phyloP scores from a whole-genome alignment of 1,140 invertebrate genomes.

The Phymastichus coffea region DNA sequence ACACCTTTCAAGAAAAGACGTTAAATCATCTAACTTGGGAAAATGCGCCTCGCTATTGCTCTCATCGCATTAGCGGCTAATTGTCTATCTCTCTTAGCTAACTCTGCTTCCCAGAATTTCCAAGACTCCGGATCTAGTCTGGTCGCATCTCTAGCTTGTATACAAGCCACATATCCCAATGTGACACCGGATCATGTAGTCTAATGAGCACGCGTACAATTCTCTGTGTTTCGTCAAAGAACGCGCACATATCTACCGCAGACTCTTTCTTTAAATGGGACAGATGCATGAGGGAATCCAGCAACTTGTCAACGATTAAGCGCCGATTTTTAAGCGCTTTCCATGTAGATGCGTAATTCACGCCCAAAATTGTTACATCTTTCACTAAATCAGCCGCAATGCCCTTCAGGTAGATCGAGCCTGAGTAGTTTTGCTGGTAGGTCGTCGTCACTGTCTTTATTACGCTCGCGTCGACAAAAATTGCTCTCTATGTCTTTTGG shows the following conservation, averaged over 20 bases:
- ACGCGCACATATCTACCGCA: neutral
- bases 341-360: neutral
- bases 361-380: neutral
- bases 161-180: constrained; percentile 3
- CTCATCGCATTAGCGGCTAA: neutral
- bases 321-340: neutral
- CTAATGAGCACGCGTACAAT: neutral
- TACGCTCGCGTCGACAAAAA: no score
- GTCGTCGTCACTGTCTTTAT: no score
- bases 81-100: neutral
- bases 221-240: neutral
- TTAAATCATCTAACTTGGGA: no score
- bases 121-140: constrained; percentile 1
- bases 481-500: neutral
- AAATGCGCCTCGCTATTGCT: no score
- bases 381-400: constrained; percentile 1
- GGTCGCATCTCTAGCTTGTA: neutral
- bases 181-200: neutral
- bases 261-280: neutral
- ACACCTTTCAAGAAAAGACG: no score
- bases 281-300: neutral
- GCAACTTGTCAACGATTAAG: neutral
- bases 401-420: neutral
- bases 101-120: constrained; percentile 2
- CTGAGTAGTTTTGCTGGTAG: constrained; percentile 1